Evolutionary conservation across 2,113 vertebrate genomes (phyloP), one percentile per base, ranked within the genome.

Genomic region (Lota lota): DNA sequence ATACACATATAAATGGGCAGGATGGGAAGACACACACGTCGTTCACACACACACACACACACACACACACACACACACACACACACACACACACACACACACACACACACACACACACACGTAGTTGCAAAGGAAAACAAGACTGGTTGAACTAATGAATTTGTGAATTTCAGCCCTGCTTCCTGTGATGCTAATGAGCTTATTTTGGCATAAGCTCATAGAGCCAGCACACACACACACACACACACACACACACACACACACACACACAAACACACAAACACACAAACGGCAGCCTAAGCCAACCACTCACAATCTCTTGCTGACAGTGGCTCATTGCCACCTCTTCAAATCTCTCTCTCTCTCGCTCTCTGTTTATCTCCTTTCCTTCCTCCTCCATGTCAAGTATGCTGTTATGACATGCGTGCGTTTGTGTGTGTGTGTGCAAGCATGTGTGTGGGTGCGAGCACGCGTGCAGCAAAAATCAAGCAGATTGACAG

Each of bases 181-280:
- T 82, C 82, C 83, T 85, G 77, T 75, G 79, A 88, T 79, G 82
- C 66, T 87, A 87, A 88, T 87, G 82, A 84, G 83, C 83, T 88
- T 88, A 88, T 85, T 88, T 83, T 87, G 87, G 85, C 83, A 80
- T 66, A 47, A 75, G 82, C 79, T 87, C 85, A 83, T 69, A 81
- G 63, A 83, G 72, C 22, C 78, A 71, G 22, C 51, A 61, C 59
- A 61, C 59, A 61, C 8, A 0, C 21, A 21, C 58, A 22, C 11
- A 22, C 20, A 16, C 21, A 15, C 22, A 20, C n/a, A 21, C 20
- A 22, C 21, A 22, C 59, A 15, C 8, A 22, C 20, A 61, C 10
- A 22, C 59, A 61, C 20, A 61, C 59, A 24, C 59, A 24, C 59
- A 20, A 12, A 24, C 22, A 61, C 59, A 12, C 21, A 61, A 19